A percentile compares a stretch with the other conserved stretches of the same genome.
These are phyloP conservation scores for Labeo calbasu DNA, from an alignment of 2,797 vertebrate species.

Conservation along the genomic window DNA sequence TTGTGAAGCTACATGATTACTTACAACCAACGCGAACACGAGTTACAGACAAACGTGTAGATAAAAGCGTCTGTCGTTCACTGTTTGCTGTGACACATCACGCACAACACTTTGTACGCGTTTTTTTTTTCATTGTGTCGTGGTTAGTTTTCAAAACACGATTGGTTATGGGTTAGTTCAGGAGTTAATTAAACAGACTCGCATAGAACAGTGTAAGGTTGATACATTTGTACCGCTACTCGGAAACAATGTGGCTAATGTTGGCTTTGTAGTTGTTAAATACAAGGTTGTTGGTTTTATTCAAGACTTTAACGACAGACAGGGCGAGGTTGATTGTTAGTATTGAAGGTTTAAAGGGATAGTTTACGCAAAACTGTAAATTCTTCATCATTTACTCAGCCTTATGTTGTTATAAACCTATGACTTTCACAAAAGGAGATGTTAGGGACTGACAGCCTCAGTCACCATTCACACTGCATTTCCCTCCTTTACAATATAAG, in stretches of 20 bases:
- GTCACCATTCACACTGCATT: slow-evolving; percentile 2
- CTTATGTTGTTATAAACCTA: not conserved
- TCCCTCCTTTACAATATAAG: not conserved
- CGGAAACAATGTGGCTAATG: slow-evolving; percentile 21
- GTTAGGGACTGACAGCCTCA: not conserved
- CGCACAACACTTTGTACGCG: not conserved
- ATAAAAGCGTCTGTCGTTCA: slow-evolving; percentile 4
- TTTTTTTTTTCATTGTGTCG: not conserved
- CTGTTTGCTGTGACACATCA: slow-evolving; percentile 14
- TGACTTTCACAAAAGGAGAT: not conserved
- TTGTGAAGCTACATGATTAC: slow-evolving; percentile 7
- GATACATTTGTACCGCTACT: not conserved
- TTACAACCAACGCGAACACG: not conserved
- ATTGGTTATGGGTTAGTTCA: not conserved
- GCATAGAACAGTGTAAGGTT: not conserved
- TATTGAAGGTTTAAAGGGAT: not conserved
- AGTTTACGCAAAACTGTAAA: not conserved
- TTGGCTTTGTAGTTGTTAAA: slow-evolving; percentile 5
- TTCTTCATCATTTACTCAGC: not conserved
- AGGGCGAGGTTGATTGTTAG: not conserved
- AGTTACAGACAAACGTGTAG: not conserved
- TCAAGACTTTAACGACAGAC: not conserved
- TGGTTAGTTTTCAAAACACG: slow-evolving; percentile 4
- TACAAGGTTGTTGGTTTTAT: not conserved
- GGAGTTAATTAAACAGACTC: not conserved